Percentiles rank a stretch among this genome's conserved stretches.
These are phyloP conservation scores for Mesochorus sp. DNA, from an alignment of 2,888 invertebrate genomes.

Conservation along the genomic window DNA sequence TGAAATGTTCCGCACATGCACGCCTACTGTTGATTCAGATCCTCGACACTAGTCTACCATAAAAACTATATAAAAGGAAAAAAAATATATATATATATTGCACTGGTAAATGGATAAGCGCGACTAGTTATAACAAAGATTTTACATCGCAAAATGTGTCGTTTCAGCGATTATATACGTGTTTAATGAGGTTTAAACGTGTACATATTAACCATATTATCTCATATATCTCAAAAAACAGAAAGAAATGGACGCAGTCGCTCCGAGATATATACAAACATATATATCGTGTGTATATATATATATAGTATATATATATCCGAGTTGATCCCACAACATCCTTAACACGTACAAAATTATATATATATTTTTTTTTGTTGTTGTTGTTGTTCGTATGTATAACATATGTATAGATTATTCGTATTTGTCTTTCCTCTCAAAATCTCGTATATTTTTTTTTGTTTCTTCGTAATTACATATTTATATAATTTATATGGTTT, in stretches of 20 bases:
- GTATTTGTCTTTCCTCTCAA: constrained; percentile 50
- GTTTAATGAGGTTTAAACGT: constrained; percentile 15
- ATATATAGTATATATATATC: constrained; percentile 47
- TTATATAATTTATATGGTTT: constrained; percentile 48
- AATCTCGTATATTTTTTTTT: constrained; percentile 48
- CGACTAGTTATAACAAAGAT: constrained; percentile 34
- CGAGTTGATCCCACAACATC: constrained; percentile 77
- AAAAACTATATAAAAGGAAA: too few relatives aligned
- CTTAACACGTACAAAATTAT: constrained; percentile 67
- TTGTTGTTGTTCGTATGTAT: constrained; percentile 38
- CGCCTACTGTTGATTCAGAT: background rate
- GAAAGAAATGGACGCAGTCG: constrained; percentile 54
- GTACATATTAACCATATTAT: constrained; percentile 14
- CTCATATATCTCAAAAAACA: constrained; percentile 52
- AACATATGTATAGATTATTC: constrained; percentile 57
- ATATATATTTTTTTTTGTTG: constrained; percentile 47
- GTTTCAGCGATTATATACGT: constrained; percentile 4
- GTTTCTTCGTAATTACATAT: constrained; percentile 41
- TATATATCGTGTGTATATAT: constrained; percentile 37
- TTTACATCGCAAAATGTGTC: too few relatives aligned
- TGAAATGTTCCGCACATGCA: too few relatives aligned
- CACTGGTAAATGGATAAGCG: background rate
- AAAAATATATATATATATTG: too few relatives aligned
- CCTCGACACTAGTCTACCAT: too few relatives aligned
- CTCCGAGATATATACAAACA: constrained; percentile 57